Evolutionary conservation across 53 echinoderm and acorn worm species (phyloP).

Genomic region (Temnopleurus reevesii): DNA sequence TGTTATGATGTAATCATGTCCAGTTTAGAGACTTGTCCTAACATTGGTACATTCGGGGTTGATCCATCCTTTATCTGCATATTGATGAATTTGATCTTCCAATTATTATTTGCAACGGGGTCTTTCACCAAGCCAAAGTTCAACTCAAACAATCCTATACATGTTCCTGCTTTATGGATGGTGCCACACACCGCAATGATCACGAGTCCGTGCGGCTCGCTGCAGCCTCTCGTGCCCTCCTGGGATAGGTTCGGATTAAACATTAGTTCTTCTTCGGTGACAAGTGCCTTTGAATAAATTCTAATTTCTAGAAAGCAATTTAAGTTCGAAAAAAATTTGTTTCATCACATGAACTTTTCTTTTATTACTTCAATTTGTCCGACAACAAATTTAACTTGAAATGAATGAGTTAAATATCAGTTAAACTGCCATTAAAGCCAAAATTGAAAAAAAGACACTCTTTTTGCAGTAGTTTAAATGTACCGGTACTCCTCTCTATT

Average conservation of each 20-base stretch:
- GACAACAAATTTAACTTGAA: too few relatives aligned
- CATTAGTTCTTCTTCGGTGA: constrained; percentile 62
- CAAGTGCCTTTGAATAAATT: too few relatives aligned
- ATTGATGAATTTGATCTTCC: constrained; percentile 71
- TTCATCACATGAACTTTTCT: too few relatives aligned
- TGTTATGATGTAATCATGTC: too few relatives aligned
- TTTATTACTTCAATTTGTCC: too few relatives aligned
- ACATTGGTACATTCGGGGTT: constrained; percentile 26
- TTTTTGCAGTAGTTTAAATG: too few relatives aligned
- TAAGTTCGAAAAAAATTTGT: too few relatives aligned
- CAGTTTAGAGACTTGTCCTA: constrained; percentile 4
- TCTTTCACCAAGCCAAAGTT: constrained; percentile 66
- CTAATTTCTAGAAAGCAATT: too few relatives aligned
- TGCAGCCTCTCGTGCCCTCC: constrained; percentile 59
- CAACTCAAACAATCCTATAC: constrained; percentile 72
- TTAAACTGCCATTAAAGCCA: too few relatives aligned
- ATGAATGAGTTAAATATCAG: too few relatives aligned
- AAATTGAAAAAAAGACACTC: too few relatives aligned
- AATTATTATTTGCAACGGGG: constrained; percentile 64
- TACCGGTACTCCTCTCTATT: not conserved
- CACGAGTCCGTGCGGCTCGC: constrained; percentile 69
- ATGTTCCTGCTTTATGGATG: constrained; percentile 48
- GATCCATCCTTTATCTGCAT: constrained; percentile 47
- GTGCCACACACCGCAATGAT: constrained; percentile 67
- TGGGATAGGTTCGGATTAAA: constrained; percentile 73